Evolutionary conservation across 2,113 vertebrate species (phyloP), one percentile per base, ranked within the genome.

Genomic region (Chamaea fasciata): DNA sequence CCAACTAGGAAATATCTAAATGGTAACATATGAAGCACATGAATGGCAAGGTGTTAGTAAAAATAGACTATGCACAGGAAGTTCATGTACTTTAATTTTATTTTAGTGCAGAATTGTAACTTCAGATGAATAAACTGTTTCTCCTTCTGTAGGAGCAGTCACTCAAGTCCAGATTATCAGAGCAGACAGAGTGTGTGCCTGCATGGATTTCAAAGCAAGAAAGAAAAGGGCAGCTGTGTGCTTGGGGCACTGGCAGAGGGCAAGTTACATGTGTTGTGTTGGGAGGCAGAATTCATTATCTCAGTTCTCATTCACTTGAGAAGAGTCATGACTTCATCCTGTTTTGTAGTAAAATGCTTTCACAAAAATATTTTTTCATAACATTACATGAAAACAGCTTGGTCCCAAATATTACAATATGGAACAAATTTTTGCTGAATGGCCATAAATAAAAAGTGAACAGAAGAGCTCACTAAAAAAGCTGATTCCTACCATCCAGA

Each of bases 401-500:
- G 18, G 39, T 81, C 49, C 24, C 33, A 75, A 70, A 49, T 27
- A 42, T 44, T 56, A 21, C 39, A 81, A 13, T n/a, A 49, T 6
- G 7, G 41, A 84, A 88, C 22, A 73, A 89, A 70, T 76, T 49
- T 50, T 62, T 42, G 15, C 63, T 81, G 39, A 82, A 76, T 3
- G 13, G 20, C 22, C 33, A 52, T 33, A 88, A 92, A 37, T 18
- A 65, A 33, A 74, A 88, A 52, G 33, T 52, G 68, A 82, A 59
- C 21, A 64, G 37, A 85, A 87, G 56, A 0, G 56, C 57, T 69
- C 31, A 33, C 44, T 24, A 84, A 56, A n/a, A 67, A 80, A 70
- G 81, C 52, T 53, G 44, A 33, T 86, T 87, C 98, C 69, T 97
- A 99, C 99, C 98, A 28, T 97, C 87, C 42, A 98, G 96, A 6